Base-by-base conservation (phyloP, 2,113 vertebrate species). In the Pristiophorus japonicus region DNA sequence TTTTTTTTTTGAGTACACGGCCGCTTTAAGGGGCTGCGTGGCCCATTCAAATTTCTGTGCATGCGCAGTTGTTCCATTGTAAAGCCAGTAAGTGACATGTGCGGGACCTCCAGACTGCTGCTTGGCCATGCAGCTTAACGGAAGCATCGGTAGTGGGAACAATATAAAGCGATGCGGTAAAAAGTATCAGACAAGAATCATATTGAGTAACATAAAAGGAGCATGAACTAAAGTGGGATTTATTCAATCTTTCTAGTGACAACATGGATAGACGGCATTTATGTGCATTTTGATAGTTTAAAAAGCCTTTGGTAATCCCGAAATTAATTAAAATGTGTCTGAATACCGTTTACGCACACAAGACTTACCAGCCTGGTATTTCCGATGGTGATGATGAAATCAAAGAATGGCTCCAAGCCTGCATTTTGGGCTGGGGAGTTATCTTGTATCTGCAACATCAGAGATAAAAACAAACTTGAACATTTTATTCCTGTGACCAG, bases 351-450 rank as follows among this genome's bases (percentile, higher is more conserved):
- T 63, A 91, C 59, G 38, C 34, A n/a, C 63, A 14, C 34, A 22
- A 51, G 66, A 95, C 98, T 97, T 97, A 98, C 98, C 97, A 99
- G 98, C 96, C 98, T 97, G 0, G 97, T 98, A 96, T 98, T 98
- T 97, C 98, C 99, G 93, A 99, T 98, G 22, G 98, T 98, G 97
- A 99, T 96, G 96, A 99, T 99, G 96, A 99, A 99, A 96, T 99
- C 99, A 94, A 99, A 99, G 97, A 98, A 99, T 0, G 99, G 98
- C 95, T 99, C 98, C 96, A 99, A 97, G 95, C 98, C 99, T 0
- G 98, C 98, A 96, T 96, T 98, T 90, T 99, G 98, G 95, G 99
- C 99, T 0, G 99, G 99, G 0, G 99, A 99, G 96, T 98, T 98
- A 47, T 98, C 98, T 87, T 99, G 98, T 88, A 99, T 97, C 99